These are phyloP conservation scores for Litocranius walleri DNA, from an alignment of 2,113 vertebrate species.

Conservation along the genomic window DNA sequence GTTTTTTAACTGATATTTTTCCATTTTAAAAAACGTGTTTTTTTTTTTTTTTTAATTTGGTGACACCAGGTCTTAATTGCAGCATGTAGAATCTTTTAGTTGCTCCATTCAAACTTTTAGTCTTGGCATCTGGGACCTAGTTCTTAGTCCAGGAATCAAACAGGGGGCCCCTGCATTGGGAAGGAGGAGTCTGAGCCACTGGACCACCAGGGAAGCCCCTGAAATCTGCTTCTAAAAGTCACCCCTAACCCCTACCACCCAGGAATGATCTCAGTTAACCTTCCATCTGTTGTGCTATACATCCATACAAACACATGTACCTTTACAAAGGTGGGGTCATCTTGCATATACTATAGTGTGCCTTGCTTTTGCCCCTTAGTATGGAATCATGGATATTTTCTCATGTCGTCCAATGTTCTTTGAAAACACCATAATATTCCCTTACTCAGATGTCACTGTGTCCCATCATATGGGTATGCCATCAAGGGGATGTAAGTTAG, in stretches of 20 bases:
- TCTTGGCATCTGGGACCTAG: neutral
- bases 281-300: neutral
- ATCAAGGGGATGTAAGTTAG: neutral
- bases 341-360: accelerated
- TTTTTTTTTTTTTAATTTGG: neutral
- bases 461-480: neutral
- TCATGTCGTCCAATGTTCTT: neutral
- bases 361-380: neutral
- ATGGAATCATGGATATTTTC: neutral
- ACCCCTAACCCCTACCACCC: neutral
- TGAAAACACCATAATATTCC: neutral
- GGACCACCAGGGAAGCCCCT: neutral
- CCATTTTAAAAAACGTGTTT: neutral
- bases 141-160: neutral
- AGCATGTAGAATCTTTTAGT: neutral
- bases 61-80: neutral
- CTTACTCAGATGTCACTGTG: neutral
- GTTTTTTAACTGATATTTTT: neutral
- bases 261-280: neutral
- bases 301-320: neutral
- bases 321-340: neutral
- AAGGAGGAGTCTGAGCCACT: neutral
- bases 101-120: neutral
- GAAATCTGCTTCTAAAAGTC: neutral
- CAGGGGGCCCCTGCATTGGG: neutral